Evolutionary conservation across 2,888 invertebrate species (phyloP), one percentile per base, ranked within the genome.

Genomic region (Falcaria lacertinaria): DNA sequence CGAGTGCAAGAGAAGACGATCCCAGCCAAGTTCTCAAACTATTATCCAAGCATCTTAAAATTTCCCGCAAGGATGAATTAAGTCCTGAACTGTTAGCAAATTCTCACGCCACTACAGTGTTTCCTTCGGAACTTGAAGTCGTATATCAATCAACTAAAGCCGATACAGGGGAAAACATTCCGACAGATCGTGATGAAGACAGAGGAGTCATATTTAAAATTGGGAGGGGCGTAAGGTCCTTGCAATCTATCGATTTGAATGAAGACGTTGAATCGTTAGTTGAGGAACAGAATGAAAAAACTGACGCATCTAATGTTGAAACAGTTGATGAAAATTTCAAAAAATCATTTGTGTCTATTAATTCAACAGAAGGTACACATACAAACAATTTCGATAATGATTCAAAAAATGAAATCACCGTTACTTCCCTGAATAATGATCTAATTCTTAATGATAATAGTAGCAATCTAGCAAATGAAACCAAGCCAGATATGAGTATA

Each of bases 21-120:
- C 40, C 44, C 11, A 0, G 16, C 1, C 53, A 56, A 1, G n/a
- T 69, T 0, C 34, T 55, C 3, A 60, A 58, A 22, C 25, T 45
- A 0, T 7, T 69, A 2, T 44, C 53, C 2, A 65, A 73, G 37
- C 70, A 76, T 34, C 13, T 79, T 0, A 65, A 66, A 48, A 19
- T 62, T 4, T 32, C 50, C 33, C 46, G 16, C 19, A 16, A 37
- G 11, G 28, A 28, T 28, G 28, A 28, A 11, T 11, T 11, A 11
- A 11, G 6, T 19, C 19, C 28, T 3, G 28, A 28, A 7, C 7
- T 28, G 28, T 11, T 11, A 2, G 28, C 28, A 11, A 11, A 11
- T 2, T 11, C 7, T 3, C 28, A 28, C 28, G 11, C 11, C 11
- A 28, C 28, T 28, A 28, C 28, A 11, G 7, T 40, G 11, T 14